phyloP scores from a whole-genome alignment of 2,888 invertebrate genomes.

The Pteria penguin region DNA sequence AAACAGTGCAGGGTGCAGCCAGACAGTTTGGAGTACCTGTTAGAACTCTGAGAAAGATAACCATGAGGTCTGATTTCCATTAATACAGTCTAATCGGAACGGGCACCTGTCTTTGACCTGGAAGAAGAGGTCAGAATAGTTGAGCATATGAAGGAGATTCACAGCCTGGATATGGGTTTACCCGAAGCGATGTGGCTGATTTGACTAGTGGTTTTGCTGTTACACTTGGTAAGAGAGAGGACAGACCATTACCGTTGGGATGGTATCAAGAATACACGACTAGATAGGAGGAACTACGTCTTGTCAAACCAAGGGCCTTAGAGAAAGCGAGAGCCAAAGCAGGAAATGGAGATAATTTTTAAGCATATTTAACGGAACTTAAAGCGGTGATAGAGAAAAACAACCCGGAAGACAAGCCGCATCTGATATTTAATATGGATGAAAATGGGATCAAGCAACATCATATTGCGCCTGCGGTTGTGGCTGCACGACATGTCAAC shows the following conservation, averaged over 20 bases:
- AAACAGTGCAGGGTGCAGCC: neutral
- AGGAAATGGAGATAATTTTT: neutral
- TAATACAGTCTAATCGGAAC: neutral
- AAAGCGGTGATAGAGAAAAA: constrained; percentile 1
- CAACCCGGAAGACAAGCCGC: constrained; percentile 29
- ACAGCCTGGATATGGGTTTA: constrained; percentile 6
- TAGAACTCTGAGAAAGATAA: neutral
- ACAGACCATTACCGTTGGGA: neutral
- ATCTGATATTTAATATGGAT: constrained; percentile 44
- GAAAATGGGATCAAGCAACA: constrained; percentile 36
- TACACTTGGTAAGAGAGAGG: neutral
- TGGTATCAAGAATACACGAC: neutral
- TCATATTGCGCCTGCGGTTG: constrained; percentile 33
- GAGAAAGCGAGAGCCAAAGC: too few species aligned
- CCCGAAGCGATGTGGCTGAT: neutral
- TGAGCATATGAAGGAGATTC: neutral
- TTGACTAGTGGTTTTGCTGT: neutral
- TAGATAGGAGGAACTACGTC: neutral
- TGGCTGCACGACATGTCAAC: neutral
- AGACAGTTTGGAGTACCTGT: neutral
- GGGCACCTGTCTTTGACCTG: neutral
- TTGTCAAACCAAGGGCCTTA: neutral
- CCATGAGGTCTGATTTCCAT: neutral
- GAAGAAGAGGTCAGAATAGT: neutral
- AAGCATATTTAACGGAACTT: neutral